A percentile compares a stretch with the other conserved stretches of the same genome.
Conservation (phyloP, 1,140 invertebrate species). For the Nymphalis io region DNA sequence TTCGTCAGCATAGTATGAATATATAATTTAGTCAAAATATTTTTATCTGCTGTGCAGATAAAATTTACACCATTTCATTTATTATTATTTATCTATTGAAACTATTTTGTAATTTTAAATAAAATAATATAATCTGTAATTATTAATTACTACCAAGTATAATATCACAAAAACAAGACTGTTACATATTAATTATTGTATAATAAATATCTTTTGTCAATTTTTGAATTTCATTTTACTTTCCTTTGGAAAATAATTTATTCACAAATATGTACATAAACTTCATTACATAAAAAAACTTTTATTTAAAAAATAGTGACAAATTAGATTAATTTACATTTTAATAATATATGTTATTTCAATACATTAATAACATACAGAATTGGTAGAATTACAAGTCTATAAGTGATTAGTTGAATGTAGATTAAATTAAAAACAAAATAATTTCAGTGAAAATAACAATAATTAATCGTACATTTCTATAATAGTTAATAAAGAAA, state of each 20-base stretch:
- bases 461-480: no score
- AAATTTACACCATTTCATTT: neutral
- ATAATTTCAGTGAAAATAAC: no score
- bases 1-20: neutral
- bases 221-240: neutral
- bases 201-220: neutral
- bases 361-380: no score
- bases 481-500: no score
- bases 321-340: no score
- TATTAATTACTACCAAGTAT: neutral
- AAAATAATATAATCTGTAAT: neutral
- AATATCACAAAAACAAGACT: conserved; percentile 4
- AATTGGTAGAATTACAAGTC: no score
- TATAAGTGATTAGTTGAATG: no score
- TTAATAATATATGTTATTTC: no score
- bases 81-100: neutral
- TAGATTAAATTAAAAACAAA: no score
- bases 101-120: neutral
- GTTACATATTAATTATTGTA: conserved; percentile 4
- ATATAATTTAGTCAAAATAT: neutral
- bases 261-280: no score
- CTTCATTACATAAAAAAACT: no score
- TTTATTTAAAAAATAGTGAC: no score
- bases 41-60: conserved; percentile 3
- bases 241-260: neutral